Evolutionary conservation across 2,797 vertebrate species (phyloP).

Genomic region (Hydrolagus colliei): DNA sequence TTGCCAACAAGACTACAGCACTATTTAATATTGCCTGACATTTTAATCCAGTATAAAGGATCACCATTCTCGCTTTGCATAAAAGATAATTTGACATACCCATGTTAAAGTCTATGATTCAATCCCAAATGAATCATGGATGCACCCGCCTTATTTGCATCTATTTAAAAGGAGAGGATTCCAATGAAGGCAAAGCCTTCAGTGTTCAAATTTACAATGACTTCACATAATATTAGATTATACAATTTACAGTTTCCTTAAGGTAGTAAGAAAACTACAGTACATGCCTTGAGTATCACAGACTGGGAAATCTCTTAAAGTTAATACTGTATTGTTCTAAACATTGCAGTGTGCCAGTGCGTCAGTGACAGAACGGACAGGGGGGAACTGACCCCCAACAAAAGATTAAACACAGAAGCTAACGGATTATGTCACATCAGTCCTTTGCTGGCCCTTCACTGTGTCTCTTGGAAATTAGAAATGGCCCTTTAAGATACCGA

Average conservation of each 20-base stretch:
- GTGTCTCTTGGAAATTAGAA: background rate
- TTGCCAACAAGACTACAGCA: background rate
- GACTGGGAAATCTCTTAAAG: background rate
- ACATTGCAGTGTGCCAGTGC: too few relatives aligned
- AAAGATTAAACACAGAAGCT: background rate
- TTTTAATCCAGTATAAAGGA: background rate
- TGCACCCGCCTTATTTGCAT: background rate
- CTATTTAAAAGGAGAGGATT: background rate
- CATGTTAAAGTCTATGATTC: background rate
- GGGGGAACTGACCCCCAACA: background rate
- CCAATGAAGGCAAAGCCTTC: background rate
- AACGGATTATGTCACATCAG: conserved; percentile 1
- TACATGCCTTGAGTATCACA: background rate
- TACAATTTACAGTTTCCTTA: background rate
- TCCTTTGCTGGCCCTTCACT: background rate
- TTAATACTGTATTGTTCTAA: background rate
- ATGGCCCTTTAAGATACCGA: background rate
- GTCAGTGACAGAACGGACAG: background rate
- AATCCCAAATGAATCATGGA: background rate
- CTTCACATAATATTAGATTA: background rate
- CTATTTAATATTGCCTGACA: background rate
- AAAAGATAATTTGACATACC: background rate
- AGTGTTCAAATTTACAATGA: background rate
- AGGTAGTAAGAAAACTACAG: too few relatives aligned
- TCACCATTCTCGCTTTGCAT: background rate